phyloP scores from a whole-genome alignment of 2,888 invertebrate species.

The Drosophila setosimentum region DNA sequence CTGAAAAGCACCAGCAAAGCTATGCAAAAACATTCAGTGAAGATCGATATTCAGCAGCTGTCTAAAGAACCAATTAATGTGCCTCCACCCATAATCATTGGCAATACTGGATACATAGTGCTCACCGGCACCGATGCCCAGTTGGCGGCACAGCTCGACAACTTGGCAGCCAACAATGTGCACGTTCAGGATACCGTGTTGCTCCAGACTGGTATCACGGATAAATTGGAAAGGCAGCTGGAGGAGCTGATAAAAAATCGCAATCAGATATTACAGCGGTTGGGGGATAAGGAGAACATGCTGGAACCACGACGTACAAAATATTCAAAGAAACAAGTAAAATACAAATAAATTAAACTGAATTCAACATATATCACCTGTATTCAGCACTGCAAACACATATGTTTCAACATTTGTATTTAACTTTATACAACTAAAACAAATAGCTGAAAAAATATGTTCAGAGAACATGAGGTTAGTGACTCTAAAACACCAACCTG shows the following conservation, averaged over 20 bases:
- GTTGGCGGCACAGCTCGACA: slow-evolving; percentile 33
- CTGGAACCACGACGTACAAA: slow-evolving; percentile 18
- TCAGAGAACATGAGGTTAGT: background rate
- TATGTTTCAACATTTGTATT: background rate
- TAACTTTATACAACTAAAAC: background rate
- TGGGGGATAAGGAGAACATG: slow-evolving; percentile 36
- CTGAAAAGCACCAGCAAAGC: background rate
- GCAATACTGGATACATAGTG: slow-evolving; percentile 56
- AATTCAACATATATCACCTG: background rate
- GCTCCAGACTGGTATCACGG: slow-evolving; percentile 23
- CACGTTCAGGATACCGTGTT: slow-evolving; percentile 1
- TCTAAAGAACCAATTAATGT: background rate
- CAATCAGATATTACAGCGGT: slow-evolving; percentile 31
- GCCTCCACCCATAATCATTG: slow-evolving; percentile 28
- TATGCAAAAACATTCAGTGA: background rate
- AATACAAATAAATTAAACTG: slow-evolving; percentile 29
- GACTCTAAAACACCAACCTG: background rate
- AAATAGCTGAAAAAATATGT: background rate
- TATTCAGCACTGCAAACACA: background rate
- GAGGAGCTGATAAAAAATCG: slow-evolving; percentile 26
- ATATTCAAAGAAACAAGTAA: slow-evolving; percentile 12
- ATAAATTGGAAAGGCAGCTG: slow-evolving; percentile 50
- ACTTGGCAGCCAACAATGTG: slow-evolving; percentile 29
- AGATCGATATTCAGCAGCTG: background rate
- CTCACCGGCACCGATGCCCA: slow-evolving; percentile 50